These are phyloP conservation scores for Morelia viridis DNA, from an alignment of 2,797 vertebrate genomes.

Conservation along the genomic window DNA sequence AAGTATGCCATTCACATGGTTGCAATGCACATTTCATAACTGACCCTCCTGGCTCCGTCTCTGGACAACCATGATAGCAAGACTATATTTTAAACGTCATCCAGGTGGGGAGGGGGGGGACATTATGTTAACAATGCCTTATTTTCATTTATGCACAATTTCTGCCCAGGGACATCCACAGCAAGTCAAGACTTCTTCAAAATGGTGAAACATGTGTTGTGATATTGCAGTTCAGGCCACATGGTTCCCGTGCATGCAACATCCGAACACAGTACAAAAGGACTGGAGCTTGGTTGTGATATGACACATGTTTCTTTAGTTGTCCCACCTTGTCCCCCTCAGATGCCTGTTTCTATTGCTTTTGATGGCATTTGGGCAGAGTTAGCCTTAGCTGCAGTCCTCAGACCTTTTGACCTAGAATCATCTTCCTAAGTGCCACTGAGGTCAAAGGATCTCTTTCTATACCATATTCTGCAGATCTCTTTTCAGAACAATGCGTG, in stretches of 20 bases:
- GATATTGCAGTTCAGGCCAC: too few species aligned
- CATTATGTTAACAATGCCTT: background rate
- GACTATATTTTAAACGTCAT: background rate
- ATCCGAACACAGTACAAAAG: too few species aligned
- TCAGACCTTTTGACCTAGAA: background rate
- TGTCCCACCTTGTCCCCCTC: too few species aligned
- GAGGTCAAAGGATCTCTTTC: background rate
- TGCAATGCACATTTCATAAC: background rate
- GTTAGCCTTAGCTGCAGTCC: background rate
- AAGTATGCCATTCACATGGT: background rate
- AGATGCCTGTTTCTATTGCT: too few species aligned
- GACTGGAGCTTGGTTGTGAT: too few species aligned
- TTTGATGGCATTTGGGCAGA: background rate
- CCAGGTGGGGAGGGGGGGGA: too few species aligned
- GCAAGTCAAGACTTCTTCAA: too few species aligned
- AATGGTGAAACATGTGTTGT: too few species aligned
- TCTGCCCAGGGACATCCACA: too few species aligned
- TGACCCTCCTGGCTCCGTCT: background rate
- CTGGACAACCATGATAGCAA: background rate
- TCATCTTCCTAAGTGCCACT: background rate
- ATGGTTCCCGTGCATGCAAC: too few species aligned
- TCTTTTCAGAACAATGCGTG: background rate
- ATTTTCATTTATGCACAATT: background rate
- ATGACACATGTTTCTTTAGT: too few species aligned
- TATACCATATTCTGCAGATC: background rate